Base-by-base conservation (phyloP, 1,140 invertebrate species). In the Drosophila asahinai region DNA sequence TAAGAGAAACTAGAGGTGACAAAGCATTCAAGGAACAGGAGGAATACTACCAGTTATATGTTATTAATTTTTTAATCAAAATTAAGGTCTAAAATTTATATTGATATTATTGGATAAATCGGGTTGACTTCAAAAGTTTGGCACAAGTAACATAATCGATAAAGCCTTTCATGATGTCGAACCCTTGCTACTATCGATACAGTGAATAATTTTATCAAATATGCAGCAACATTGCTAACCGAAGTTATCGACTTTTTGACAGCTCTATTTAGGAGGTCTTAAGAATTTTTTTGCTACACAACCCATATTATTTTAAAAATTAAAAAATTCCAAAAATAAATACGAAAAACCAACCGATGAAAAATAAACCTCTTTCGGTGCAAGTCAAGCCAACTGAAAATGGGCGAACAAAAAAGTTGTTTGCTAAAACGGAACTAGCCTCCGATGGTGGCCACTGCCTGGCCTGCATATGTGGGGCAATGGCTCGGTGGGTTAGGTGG, bases 351-450 rank as follows among this genome's bases (percentile, higher is more conserved):
- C n/a, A 5, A 14, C 33, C 15, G 14, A 40, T 40, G 19, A 40
- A 22, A 55, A 55, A 55, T 40, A 55, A 55, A 55, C 54, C 36
- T 17, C 19, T 66, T 36, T 22, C 58, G 42, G 15, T 66, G 40
- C 63, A 48, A 27, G 33, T 58, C 40, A 54, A 52, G 42, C 65
- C 48, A 45, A 51, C 48, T 42, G 27, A 45, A 77, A 60, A 45
- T 43, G 48, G 64, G 48, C 48, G 22, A 52, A 14, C 17, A 81
- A 62, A 59, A 74, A 86, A 80, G 60, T 61, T 47, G 62, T 83
- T 80, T 61, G 72, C 80, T 84, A 87, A 83, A 87, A 81, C 84
- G 81, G 84, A 87, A 87, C 81, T 89, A 83, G 77, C 81, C 63
- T 38, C 70, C 75, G 71, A 57, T 58, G 61, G 68, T 47, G 70